Conservation (phyloP, 2,888 invertebrate genomes). For the Scaptomyza caliginosa region DNA sequence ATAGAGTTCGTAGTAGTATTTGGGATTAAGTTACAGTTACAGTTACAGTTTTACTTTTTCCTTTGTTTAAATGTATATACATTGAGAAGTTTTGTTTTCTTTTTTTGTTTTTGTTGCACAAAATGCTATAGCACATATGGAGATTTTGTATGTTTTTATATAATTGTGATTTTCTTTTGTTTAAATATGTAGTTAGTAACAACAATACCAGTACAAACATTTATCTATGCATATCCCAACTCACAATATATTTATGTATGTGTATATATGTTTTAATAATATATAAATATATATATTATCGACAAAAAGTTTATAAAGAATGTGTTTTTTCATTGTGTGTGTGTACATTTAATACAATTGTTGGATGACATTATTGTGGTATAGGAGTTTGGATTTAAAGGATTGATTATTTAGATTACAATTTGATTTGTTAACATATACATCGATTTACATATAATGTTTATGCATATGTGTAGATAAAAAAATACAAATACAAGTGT, state of each 20-base stretch:
- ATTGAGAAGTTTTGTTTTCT: slow-evolving; percentile 33
- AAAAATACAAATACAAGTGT: slow-evolving; percentile 53
- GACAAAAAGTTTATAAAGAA: slow-evolving; percentile 29
- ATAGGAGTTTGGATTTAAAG: slow-evolving; percentile 22
- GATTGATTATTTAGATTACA: slow-evolving; percentile 55
- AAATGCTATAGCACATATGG: slow-evolving; percentile 73
- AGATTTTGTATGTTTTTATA: slow-evolving; percentile 48
- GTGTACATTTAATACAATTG: slow-evolving; percentile 61
- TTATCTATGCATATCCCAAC: slow-evolving; percentile 5
- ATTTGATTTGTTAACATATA: slow-evolving; percentile 55
- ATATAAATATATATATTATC: slow-evolving; percentile 14
- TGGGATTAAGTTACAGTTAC: slow-evolving; percentile 26
- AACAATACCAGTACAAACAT: slow-evolving; percentile 31
- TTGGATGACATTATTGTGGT: slow-evolving; percentile 16
- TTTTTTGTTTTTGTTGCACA: slow-evolving; percentile 45
- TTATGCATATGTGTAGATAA: slow-evolving; percentile 1
- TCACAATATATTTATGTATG: slow-evolving; percentile 39
- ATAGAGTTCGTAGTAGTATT: slow-evolving; percentile 48
- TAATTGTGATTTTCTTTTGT: slow-evolving; percentile 6
- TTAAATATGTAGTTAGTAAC: slow-evolving; percentile 27
- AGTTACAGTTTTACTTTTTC: slow-evolving; percentile 13
- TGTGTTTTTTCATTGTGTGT: slow-evolving; percentile 34
- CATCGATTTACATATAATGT: slow-evolving; percentile 30
- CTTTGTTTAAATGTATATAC: slow-evolving; percentile 34
- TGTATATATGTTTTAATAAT: slow-evolving; percentile 44